Evolutionary conservation across 2,888 invertebrate genomes (phyloP).

Genomic region (Ichneumoninae sp.): DNA sequence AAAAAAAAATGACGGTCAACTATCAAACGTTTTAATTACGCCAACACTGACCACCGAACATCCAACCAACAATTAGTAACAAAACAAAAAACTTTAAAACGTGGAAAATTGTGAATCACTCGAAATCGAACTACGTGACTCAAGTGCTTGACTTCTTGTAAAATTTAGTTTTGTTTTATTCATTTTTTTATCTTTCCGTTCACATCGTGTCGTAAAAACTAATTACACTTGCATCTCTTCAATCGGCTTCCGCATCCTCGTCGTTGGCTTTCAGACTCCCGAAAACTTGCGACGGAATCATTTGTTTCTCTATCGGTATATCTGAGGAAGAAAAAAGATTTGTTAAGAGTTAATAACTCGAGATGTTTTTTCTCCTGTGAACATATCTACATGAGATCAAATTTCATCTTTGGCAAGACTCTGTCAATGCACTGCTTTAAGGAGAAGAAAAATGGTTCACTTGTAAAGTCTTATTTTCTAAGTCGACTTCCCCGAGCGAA

Average conservation of each 20-base stretch:
- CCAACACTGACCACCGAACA: not conserved
- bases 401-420: no score
- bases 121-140: not conserved
- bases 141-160: constrained; percentile 2
- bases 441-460: no score
- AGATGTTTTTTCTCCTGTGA: not conserved
- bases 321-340: constrained; percentile 81
- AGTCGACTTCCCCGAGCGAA: no score
- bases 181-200: constrained; percentile 36
- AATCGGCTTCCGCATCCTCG: constrained; percentile 75
- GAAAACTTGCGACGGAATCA: constrained; percentile 96
- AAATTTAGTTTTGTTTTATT: constrained; percentile 53
- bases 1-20: not conserved
- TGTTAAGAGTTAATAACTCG: constrained; percentile 28
- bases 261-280: constrained; percentile 89
- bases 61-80: not conserved
- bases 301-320: constrained; percentile 92
- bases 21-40: not conserved
- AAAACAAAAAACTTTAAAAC: not conserved
- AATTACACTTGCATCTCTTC: constrained; percentile 19
- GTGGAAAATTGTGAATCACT: not conserved
- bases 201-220: constrained; percentile 40
- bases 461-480: no score
- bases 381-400: no score
- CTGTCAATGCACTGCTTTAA: no score